Evolutionary conservation across 64 coral and sea anemone genomes (phyloP).

Genomic region (Acropora yongei): DNA sequence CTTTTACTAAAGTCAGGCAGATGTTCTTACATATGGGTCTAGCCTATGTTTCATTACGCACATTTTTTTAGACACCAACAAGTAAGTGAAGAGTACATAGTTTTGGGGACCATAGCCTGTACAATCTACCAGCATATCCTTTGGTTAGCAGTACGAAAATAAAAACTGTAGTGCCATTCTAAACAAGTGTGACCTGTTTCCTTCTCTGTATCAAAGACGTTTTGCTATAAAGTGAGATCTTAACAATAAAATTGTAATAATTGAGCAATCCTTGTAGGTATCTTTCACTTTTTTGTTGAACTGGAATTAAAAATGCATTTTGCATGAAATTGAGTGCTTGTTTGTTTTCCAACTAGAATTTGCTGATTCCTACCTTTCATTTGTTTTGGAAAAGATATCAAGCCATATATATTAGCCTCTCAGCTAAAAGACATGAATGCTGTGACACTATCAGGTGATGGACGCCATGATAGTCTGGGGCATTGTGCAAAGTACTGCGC

Average conservation of each 20-base stretch:
- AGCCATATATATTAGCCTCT: not conserved
- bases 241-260: too few relatives aligned
- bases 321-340: not conserved
- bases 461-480: slow-evolving; percentile 33
- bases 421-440: not conserved
- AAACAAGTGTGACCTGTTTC: too few relatives aligned
- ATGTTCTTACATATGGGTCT: slow-evolving; percentile 65
- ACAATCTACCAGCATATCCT: too few relatives aligned
- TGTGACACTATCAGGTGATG: slow-evolving; percentile 29
- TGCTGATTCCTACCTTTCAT: slow-evolving; percentile 37
- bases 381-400: slow-evolving; percentile 33
- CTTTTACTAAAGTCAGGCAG: slow-evolving; percentile 19
- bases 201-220: too few relatives aligned
- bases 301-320: not conserved
- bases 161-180: too few relatives aligned
- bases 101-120: not conserved
- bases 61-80: slow-evolving; percentile 60
- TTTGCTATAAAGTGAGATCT: too few relatives aligned
- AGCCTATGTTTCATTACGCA: slow-evolving; percentile 37
- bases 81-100: slow-evolving; percentile 1
- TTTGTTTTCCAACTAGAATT: not conserved
- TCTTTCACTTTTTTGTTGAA: not conserved
- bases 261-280: too few relatives aligned
- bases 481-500: slow-evolving; percentile 55
- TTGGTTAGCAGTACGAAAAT: too few relatives aligned